A percentile compares a stretch with the other conserved stretches of the same genome.
phyloP scores from a whole-genome alignment of 2,888 invertebrate species.

The Hipparchia semele region DNA sequence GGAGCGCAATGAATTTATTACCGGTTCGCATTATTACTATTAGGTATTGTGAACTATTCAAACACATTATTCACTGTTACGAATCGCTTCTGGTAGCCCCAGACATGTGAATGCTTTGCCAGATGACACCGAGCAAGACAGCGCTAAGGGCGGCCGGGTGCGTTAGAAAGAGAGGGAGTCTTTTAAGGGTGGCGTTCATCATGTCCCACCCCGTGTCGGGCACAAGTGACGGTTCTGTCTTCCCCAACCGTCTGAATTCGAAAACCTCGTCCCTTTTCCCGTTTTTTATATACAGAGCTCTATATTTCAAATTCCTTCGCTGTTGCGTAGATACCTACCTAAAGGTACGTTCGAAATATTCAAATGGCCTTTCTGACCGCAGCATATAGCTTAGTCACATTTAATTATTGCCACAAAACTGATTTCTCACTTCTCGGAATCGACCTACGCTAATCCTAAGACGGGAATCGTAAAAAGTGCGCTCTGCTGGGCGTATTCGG shows the following conservation, averaged over 20 bases:
- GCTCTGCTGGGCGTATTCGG: conserved; percentile 56
- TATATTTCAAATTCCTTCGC: conserved; percentile 35
- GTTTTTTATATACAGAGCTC: conserved; percentile 48
- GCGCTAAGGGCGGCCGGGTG: conserved; percentile 45
- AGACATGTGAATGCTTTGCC: conserved; percentile 70
- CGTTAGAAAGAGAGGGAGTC: conserved; percentile 56
- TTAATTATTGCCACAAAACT: conserved; percentile 55
- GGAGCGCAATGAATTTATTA: conserved; percentile 33
- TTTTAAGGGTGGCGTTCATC: conserved; percentile 73
- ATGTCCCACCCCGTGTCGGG: conserved; percentile 77
- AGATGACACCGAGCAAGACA: conserved; percentile 67
- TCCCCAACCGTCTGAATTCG: conserved; percentile 72
- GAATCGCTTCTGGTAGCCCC: conserved; percentile 76
- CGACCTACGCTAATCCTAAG: conserved; percentile 71
- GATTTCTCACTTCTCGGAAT: conserved; percentile 73
- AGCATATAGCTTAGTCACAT: conserved; percentile 56
- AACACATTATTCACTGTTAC: conserved; percentile 79
- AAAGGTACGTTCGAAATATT: conserved; percentile 28
- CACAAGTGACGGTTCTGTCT: conserved; percentile 75
- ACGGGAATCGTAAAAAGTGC: conserved; percentile 72
- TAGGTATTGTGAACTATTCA: conserved; percentile 66
- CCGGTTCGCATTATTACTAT: conserved; percentile 61
- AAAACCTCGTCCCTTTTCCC: conserved; percentile 66
- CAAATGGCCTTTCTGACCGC: conserved; percentile 31
- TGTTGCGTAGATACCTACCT: background rate